Evolutionary conservation across 2,113 vertebrate species (phyloP).

Genomic region (Physeter macrocephalus): DNA sequence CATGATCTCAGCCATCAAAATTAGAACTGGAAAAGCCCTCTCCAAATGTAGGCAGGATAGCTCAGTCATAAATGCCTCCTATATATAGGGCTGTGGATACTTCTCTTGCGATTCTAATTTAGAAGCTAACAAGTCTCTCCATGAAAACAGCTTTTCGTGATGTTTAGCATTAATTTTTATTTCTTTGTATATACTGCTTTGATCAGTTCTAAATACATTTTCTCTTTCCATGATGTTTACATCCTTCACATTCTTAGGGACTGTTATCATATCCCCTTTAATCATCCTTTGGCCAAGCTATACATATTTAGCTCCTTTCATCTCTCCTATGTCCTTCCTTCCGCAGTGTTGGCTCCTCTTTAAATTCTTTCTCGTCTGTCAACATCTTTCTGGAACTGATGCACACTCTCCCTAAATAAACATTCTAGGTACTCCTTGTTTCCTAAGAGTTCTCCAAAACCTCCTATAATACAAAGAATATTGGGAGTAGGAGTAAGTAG

Average conservation of each 20-base stretch:
- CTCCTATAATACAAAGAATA: background rate
- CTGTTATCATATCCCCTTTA: conserved; percentile 57
- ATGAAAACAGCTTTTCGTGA: conserved; percentile 12
- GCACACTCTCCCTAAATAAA: conserved; percentile 27
- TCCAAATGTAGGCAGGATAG: background rate
- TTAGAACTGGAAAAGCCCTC: conserved; percentile 60
- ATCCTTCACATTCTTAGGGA: conserved; percentile 48
- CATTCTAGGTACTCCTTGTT: conserved; percentile 25
- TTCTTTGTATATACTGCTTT: conserved; percentile 23
- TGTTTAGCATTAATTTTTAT: background rate
- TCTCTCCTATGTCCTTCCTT: conserved; percentile 52
- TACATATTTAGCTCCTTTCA: conserved; percentile 53
- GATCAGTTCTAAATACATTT: conserved; percentile 18
- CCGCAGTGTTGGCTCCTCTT: conserved; percentile 49
- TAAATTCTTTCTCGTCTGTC: conserved; percentile 52
- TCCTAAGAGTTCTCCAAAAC: conserved; percentile 9
- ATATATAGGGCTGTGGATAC: background rate
- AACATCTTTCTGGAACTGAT: conserved; percentile 51
- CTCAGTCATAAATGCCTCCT: background rate
- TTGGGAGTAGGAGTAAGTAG: background rate
- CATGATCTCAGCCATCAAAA: conserved; percentile 69
- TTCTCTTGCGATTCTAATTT: background rate
- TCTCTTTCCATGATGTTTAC: conserved; percentile 52
- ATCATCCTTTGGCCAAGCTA: conserved; percentile 48
- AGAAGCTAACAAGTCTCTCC: background rate